A percentile compares a stretch with the other conserved stretches of the same genome.
These are phyloP conservation scores for Enteromius trimaculatus DNA, from an alignment of 2,797 vertebrate genomes.

Conservation along the genomic window DNA sequence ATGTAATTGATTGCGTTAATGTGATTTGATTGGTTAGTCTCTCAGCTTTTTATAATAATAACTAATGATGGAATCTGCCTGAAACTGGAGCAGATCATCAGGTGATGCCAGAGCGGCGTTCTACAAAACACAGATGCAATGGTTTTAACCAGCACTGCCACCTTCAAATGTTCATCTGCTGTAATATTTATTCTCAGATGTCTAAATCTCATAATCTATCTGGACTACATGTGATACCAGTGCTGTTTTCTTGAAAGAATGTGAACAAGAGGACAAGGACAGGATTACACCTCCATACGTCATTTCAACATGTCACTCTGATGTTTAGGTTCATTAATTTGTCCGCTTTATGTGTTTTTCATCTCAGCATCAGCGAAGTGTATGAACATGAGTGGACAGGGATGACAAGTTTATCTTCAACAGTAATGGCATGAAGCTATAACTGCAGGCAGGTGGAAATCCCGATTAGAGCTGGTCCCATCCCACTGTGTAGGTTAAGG, in stretches of 20 bases:
- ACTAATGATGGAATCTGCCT: constrained; percentile 37
- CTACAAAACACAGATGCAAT: background rate
- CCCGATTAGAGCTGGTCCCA: constrained; percentile 67
- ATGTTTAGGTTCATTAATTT: background rate
- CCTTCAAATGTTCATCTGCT: background rate
- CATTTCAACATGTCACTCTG: background rate
- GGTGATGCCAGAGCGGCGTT: background rate
- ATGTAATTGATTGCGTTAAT: constrained; percentile 50
- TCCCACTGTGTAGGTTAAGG: constrained; percentile 77
- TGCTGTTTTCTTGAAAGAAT: background rate
- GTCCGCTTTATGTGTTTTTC: background rate
- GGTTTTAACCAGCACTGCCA: background rate
- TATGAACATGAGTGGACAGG: background rate
- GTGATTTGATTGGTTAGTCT: constrained; percentile 49
- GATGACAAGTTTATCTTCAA: constrained; percentile 56
- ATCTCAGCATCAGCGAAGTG: background rate
- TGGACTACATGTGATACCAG: background rate
- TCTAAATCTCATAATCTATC: background rate
- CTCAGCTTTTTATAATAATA: constrained; percentile 43
- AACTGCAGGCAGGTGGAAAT: constrained; percentile 68
- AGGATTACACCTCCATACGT: background rate
- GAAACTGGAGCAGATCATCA: constrained; percentile 40
- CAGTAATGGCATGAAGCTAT: constrained; percentile 61
- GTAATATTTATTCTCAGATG: background rate
- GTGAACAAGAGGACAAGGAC: background rate